Evolutionary conservation across 2,888 invertebrate genomes (phyloP).

Genomic region (Diarsia brunnea): DNA sequence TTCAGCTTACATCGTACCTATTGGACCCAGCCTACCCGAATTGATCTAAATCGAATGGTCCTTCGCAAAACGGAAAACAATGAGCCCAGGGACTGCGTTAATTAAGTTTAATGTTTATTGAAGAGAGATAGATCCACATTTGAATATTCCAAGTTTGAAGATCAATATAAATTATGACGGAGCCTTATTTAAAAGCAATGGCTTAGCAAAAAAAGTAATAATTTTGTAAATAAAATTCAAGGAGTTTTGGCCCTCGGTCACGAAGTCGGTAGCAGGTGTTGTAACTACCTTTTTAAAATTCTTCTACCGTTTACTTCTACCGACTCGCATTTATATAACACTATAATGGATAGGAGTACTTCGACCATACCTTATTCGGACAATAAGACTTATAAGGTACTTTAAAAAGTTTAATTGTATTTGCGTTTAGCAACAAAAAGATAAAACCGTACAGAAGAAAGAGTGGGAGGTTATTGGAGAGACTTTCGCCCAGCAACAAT

Average conservation of each 20-base stretch:
- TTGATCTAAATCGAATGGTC: conserved; percentile 24
- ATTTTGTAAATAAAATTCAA: background rate
- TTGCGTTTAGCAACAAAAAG: background rate
- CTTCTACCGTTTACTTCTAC: background rate
- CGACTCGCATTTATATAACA: background rate
- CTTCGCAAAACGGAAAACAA: conserved; percentile 9
- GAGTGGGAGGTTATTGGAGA: background rate
- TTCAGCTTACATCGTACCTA: background rate
- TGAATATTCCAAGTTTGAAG: background rate
- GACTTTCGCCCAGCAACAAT: background rate
- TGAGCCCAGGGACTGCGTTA: conserved; percentile 4
- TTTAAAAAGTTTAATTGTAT: background rate
- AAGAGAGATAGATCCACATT: background rate
- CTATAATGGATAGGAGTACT: background rate
- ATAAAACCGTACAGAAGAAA: background rate
- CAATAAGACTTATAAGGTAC: background rate
- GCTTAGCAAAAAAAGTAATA: background rate
- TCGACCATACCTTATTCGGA: background rate
- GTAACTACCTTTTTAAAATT: background rate
- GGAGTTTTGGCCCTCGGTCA: background rate
- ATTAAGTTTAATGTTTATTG: conserved; percentile 21
- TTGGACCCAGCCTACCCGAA: background rate
- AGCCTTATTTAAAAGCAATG: background rate
- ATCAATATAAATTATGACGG: background rate
- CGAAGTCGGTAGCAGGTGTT: background rate